Conservation (phyloP, 2,113 vertebrate species). For the Phyllopteryx taeniolatus region DNA sequence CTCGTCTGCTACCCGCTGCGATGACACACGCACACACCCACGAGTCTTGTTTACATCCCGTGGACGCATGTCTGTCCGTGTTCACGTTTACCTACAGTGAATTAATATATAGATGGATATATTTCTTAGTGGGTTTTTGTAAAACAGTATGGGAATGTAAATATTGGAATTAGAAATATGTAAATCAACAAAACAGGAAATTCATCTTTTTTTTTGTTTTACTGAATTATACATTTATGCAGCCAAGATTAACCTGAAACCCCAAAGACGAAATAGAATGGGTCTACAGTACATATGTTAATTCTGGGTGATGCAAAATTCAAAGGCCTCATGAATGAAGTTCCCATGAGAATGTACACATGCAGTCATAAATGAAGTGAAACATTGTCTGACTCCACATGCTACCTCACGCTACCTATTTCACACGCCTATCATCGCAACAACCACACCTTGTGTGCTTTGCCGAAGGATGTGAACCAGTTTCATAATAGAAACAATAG, state of each 20-base stretch:
- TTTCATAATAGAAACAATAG: background rate
- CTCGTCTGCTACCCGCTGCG: slow-evolving; percentile 48
- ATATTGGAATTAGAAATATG: background rate
- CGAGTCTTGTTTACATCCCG: slow-evolving; percentile 40
- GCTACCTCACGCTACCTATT: background rate
- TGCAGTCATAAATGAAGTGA: background rate
- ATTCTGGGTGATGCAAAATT: background rate
- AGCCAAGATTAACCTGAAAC: background rate
- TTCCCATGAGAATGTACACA: too few species aligned
- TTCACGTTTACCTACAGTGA: background rate
- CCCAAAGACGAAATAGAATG: background rate
- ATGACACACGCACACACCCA: background rate
- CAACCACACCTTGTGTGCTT: slow-evolving; percentile 8
- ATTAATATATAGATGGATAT: background rate
- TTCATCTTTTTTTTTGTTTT: background rate
- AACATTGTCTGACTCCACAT: background rate
- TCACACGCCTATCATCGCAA: background rate
- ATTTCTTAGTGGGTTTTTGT: background rate
- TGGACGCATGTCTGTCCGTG: background rate
- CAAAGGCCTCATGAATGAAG: background rate
- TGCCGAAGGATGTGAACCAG: background rate
- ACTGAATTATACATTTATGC: background rate
- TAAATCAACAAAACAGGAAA: too few species aligned
- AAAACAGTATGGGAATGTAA: background rate
- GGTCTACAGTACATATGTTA: background rate